Evolutionary conservation across 1,140 invertebrate genomes (phyloP).

Genomic region (Whitmania pigra): DNA sequence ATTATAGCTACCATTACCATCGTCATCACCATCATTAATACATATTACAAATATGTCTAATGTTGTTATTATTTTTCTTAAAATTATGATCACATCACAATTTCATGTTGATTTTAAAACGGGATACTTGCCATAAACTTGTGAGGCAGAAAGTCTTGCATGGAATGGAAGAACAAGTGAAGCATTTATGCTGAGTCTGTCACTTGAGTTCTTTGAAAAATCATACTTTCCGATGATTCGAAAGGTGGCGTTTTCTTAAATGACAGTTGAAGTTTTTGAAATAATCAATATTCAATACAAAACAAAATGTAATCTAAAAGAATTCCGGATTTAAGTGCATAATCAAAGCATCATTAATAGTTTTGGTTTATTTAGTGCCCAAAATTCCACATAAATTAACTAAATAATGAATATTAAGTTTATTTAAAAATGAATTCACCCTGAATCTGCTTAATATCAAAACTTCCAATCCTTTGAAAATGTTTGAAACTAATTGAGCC

Average conservation of each 20-base stretch:
- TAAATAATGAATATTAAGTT: no score
- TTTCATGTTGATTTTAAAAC: not conserved
- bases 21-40: no score
- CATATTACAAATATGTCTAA: no score
- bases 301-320: constrained; percentile 62
- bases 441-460: no score
- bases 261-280: constrained; percentile 54
- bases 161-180: constrained; percentile 54
- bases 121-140: not conserved
- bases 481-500: no score
- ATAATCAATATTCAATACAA: constrained; percentile 59
- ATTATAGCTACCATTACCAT: no score
- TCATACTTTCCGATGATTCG: constrained; percentile 53
- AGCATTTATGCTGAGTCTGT: constrained; percentile 45
- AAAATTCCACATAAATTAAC: no score
- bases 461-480: no score
- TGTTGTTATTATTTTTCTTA: no score
- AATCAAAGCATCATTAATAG: not conserved
- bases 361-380: no score
- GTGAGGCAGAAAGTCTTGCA: not conserved
- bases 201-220: constrained; percentile 44
- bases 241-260: constrained; percentile 51
- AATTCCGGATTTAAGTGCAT: constrained; percentile 35
- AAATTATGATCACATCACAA: no score
- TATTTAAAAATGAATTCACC: no score